Base-by-base conservation (phyloP, 2,888 invertebrate genomes). In the Xestoiulus laeticollis region DNA sequence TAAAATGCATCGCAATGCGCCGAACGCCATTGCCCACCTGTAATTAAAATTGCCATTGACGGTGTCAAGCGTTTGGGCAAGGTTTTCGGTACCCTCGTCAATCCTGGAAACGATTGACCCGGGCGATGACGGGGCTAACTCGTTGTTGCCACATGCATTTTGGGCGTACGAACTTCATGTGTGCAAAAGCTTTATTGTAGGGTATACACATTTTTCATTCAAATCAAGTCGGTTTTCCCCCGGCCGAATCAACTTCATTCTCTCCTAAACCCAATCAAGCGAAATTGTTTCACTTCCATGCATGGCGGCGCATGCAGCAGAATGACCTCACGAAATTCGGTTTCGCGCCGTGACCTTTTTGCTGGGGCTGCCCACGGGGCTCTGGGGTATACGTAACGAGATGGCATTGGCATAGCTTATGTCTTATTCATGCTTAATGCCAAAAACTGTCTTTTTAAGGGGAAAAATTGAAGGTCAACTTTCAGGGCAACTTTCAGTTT, bases 41-140 rank as follows among this genome's bases (percentile, higher is more conserved):
- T 68, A 68, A 68, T 68, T 68, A 68, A 22, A 68, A 22, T 26
- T 68, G 68, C 22, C 26, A 68, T 68, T 68, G 68, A 68, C 68
- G 68, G 68, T 68, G 68, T 68, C 68, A 68, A 68, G 68, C 68
- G 68, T 4, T 68, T 26, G 68, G 68, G 68, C 68, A 68, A 68
- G 68, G 68, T 68, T 26, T 68, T 22, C 2, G 68, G 53, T 59
- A 59, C 53, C 19, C 53, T 59, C 53, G 53, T 59, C 53, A 16
- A 59, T 12, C 53, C 53, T 59, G 53, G 16, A 59, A 59, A 59
- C 53, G 53, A 59, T 59, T 59, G 53, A 59, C 53, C 68, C 68
- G 68, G 68, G 26, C 68, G 68, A 68, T 68, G 68, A 68, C 68
- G 68, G 68, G 68, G 68, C 68, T 68, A n/a, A 59, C n/a, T 48